These are phyloP conservation scores for Chlorops oryzae DNA, from an alignment of 1,140 invertebrate species.

Conservation along the genomic window DNA sequence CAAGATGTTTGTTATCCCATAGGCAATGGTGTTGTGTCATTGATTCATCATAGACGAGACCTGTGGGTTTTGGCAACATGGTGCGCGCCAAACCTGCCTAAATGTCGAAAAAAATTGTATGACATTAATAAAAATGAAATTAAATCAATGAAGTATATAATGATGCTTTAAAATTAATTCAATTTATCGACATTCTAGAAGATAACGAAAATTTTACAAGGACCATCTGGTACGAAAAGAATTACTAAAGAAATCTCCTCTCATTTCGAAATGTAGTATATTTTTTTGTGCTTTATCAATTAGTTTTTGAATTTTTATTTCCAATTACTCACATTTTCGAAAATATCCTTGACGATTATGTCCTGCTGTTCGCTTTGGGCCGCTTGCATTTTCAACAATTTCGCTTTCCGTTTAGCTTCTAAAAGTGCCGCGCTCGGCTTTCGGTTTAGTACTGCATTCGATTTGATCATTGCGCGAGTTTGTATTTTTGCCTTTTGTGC, in stretches of 20 bases:
- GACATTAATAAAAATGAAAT: not conserved
- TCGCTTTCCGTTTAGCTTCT: conserved; percentile 55
- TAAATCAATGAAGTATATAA: not conserved
- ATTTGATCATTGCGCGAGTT: conserved; percentile 54
- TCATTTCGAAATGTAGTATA: too few relatives aligned
- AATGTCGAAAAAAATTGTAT: not conserved
- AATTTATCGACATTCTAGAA: not conserved
- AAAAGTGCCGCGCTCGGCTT: conserved; percentile 53
- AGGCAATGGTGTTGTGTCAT: conserved; percentile 74
- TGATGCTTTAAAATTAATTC: not conserved
- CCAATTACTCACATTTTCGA: conserved; percentile 53
- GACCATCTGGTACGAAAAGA: too few relatives aligned
- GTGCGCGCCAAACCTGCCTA: too few relatives aligned
- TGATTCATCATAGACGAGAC: conserved; percentile 68
- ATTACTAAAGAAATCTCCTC: too few relatives aligned
- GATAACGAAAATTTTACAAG: not conserved
- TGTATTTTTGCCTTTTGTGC: conserved; percentile 58
- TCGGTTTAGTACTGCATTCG: conserved; percentile 18
- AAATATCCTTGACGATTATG: conserved; percentile 52
- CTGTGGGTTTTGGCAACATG: conserved; percentile 58
- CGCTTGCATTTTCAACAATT: conserved; percentile 50
- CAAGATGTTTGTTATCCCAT: conserved; percentile 79
- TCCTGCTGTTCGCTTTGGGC: conserved; percentile 33
- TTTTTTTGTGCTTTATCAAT: too few relatives aligned
- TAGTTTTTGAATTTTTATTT: too few relatives aligned